Base-by-base conservation (phyloP, 2,888 invertebrate genomes). In the Rhorus exstirpatorius region DNA sequence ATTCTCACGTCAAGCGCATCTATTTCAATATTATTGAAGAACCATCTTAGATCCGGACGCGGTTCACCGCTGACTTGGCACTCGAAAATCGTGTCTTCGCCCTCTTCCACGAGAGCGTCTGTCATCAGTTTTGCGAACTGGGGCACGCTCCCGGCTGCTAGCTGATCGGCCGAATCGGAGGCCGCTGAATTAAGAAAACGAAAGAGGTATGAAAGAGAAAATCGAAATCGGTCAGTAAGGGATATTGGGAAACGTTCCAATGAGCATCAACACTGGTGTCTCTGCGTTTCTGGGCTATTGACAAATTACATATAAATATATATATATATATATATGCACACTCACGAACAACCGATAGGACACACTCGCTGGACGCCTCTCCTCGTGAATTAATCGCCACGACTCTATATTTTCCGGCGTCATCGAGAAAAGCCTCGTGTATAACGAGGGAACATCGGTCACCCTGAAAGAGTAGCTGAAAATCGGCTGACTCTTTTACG, bases 311-410 rank as follows among this genome's bases (percentile, higher is more conserved):
- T 21, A n/a, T n/a, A n/a, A n/a, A n/a, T n/a, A n/a, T n/a, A n/a
- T n/a, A n/a, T n/a, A n/a, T n/a, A n/a, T n/a, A n/a, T n/a, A n/a
- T n/a, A n/a, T n/a, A n/a, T n/a, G n/a, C 60, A 35, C 19, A 91
- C 92, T 88, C 87, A 94, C 94, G 90, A 86, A 91, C 93, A 51
- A 95, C 93, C 83, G 93, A 95, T 79, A 97, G 93, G 38, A 93
- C 93, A 89, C 97, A 97, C 80, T 94, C 94, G 89, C 96, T 97
- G 6, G 95, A 95, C 0, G 96, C 96, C 91, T 97, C 96, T 8
- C 98, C 98, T n/a, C 96, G 96, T 49, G 96, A 96, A 93, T 98
- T 98, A 76, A 97, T 95, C 38, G 97, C 97, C 12, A 96, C 95
- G 31, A 97, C 97, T 92, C 95, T 96, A 90, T 97, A 98, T 83